These are phyloP conservation scores for Ispidina lecontei DNA, from an alignment of 2,797 vertebrate species.

Conservation along the genomic window DNA sequence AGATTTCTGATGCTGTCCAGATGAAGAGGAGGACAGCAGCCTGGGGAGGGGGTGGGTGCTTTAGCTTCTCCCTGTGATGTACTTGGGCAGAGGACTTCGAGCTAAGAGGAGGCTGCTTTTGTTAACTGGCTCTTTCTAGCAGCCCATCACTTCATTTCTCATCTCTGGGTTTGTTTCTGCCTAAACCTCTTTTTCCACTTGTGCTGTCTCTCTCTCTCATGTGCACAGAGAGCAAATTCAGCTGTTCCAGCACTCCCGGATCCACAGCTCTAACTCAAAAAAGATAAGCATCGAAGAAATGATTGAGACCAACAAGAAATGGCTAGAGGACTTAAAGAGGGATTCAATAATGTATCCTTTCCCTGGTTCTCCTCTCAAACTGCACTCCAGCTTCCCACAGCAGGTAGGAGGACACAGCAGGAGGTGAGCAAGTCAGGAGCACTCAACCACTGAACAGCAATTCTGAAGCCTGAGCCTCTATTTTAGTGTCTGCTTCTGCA, in stretches of 20 bases:
- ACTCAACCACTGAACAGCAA: neutral
- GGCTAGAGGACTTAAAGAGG: constrained; percentile 88
- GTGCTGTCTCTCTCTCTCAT: neutral
- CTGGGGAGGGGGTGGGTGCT: neutral
- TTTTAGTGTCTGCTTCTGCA: neutral
- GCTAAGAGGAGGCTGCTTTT: neutral
- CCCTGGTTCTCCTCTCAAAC: neutral
- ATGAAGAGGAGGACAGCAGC: neutral
- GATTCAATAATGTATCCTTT: constrained; percentile 91
- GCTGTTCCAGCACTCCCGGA: constrained; percentile 59
- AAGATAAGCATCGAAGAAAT: constrained; percentile 80
- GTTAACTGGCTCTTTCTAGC: neutral
- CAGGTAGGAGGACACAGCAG: neutral
- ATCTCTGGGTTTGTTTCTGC: neutral
- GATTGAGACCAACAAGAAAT: constrained; percentile 89
- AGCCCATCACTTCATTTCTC: neutral
- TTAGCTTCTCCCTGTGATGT: neutral
- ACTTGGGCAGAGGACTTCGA: neutral
- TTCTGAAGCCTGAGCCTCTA: neutral
- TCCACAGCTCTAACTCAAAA: constrained; percentile 62
- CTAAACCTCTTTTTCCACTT: neutral
- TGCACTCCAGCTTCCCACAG: neutral
- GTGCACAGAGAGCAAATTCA: constrained; percentile 77
- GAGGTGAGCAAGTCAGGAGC: neutral
- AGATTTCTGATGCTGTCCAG: neutral